These are phyloP conservation scores for Harpagus bidentatus DNA, from an alignment of 2,113 vertebrate genomes.

Conservation along the genomic window DNA sequence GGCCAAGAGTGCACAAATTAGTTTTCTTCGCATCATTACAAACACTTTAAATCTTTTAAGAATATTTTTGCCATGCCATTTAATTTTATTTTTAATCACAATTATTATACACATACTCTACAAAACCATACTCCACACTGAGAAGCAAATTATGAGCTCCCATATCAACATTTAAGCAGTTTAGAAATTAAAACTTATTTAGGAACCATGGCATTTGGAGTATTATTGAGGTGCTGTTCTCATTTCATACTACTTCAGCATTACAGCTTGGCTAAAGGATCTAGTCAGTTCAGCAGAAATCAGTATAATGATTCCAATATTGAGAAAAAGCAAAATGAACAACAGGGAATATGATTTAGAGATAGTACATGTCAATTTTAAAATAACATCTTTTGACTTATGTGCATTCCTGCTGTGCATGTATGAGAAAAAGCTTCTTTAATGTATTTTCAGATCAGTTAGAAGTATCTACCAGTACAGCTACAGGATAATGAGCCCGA, in stretches of 20 bases:
- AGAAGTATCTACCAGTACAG: not conserved
- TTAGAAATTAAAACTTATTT: conserved; percentile 32
- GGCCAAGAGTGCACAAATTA: not conserved
- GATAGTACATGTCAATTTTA: not conserved
- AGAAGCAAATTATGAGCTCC: not conserved
- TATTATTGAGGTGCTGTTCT: not conserved
- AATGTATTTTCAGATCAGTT: not conserved
- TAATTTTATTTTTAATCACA: not conserved
- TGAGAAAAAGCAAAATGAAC: conserved; percentile 15
- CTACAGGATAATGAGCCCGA: not conserved
- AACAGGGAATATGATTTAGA: conserved; percentile 1
- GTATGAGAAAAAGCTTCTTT: not conserved
- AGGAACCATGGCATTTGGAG: not conserved
- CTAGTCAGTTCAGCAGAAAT: not conserved
- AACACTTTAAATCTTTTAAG: not conserved
- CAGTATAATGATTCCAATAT: not conserved
- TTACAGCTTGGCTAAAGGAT: not conserved
- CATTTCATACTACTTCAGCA: not conserved
- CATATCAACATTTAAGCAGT: not conserved
- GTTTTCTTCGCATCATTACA: not conserved
- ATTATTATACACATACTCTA: not conserved
- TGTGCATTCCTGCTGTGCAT: not conserved
- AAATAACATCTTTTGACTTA: not conserved
- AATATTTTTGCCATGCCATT: not conserved
- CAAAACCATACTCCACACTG: not conserved